Percentiles rank a stretch among this genome's conserved stretches.
Evolutionary conservation across 2,797 vertebrate species (phyloP).

Genomic region (Manis pentadactyla): DNA sequence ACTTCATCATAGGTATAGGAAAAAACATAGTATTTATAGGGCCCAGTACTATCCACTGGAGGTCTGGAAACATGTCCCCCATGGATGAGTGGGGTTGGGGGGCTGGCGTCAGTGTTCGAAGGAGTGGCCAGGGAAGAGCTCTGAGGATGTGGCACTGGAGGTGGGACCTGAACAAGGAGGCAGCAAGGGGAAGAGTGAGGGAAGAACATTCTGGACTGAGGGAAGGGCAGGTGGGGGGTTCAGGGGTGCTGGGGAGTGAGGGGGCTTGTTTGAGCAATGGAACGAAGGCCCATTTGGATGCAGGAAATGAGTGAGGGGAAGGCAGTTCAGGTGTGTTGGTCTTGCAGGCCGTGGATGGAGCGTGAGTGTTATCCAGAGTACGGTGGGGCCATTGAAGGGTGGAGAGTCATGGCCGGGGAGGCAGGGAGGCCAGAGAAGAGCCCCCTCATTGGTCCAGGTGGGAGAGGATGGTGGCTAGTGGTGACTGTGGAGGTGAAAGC

Average conservation of each 20-base stretch:
- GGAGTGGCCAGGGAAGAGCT: neutral
- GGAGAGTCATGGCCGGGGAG: neutral
- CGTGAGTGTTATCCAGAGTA: neutral
- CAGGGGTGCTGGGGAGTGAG: neutral
- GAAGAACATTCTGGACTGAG: neutral
- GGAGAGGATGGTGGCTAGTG: fast-evolving
- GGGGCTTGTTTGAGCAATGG: neutral
- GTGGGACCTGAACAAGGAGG: neutral
- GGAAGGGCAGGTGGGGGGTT: neutral
- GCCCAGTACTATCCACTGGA: neutral
- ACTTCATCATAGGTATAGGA: neutral
- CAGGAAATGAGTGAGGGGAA: neutral
- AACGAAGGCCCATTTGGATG: neutral
- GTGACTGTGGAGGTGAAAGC: neutral
- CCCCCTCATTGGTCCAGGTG: neutral
- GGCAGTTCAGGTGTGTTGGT: too few relatives aligned
- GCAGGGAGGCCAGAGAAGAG: neutral
- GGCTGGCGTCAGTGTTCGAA: too few relatives aligned
- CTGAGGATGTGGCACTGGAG: neutral
- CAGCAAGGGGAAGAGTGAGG: neutral
- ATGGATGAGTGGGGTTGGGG: neutral
- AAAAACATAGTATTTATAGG: neutral
- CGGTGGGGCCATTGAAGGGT: neutral
- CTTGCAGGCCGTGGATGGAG: neutral
- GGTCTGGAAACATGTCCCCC: neutral